Evolutionary conservation across 2,797 vertebrate species (phyloP), one percentile per base, ranked within the genome.

Genomic region (Orestias chungarensis): DNA sequence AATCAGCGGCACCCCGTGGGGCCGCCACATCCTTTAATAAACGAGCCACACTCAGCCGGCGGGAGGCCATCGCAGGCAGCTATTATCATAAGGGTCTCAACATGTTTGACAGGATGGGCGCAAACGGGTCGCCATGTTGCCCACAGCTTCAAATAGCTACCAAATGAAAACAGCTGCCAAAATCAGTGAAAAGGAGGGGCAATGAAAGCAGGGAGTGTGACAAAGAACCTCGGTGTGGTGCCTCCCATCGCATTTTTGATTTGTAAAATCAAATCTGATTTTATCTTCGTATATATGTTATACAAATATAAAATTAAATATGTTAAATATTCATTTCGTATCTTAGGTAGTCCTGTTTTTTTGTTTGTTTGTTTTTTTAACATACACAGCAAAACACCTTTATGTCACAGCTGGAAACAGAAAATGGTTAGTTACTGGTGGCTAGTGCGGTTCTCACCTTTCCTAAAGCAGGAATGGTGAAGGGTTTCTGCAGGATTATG

Each of bases 51-150:
- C 40, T 14, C 59, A 25, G n/a, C 59, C 23, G 46, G 35, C 27
- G 40, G 50, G 70, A 66, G 74, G 59, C 33, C n/a, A 38, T 62
- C 59, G n/a, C 59, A 62, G 40, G n/a, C 59, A 62, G 40, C 23
- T 2, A 62, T 62, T 40, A 62, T 62, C 59, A 61, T 74, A 59
- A 5, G 38, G 64, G 8, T 71, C 20, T 40, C 75, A 78, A 85
- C 80, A 12, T 38, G 33, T 62, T 40, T 62, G 59, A 62, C 59
- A 40, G 40, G 40, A 40, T n/a, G 20, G 11, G 59, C 20, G n/a
- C 33, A 62, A 62, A 62, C 14, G 59, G 35, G 35, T 40, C 14
- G 11, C 59, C 59, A 40, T 62, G 40, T 62, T 61, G 57, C 33
- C n/a, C 33, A 31, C 57, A 18, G 57, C 33, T 61, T 61, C 33